Percentiles rank a stretch among this genome's conserved stretches.
phyloP scores from a whole-genome alignment of 1,140 invertebrate genomes.

The Yoshiicerus persimilis region DNA sequence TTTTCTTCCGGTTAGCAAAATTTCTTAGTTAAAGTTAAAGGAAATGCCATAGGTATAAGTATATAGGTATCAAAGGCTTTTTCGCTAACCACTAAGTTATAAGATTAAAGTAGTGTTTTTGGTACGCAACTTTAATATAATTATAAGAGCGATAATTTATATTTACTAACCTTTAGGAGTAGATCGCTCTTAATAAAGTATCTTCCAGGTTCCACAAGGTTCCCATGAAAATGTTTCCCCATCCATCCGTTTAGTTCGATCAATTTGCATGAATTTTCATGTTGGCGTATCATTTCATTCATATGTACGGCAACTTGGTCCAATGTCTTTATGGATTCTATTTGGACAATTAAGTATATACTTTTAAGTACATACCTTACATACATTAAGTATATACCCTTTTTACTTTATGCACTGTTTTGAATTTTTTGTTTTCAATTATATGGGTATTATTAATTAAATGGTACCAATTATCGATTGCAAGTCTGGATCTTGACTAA shows the following conservation, averaged over 20 bases:
- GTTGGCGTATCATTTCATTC: conserved; percentile 47
- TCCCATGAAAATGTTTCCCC: conserved; percentile 35
- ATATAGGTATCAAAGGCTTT: too few relatives aligned
- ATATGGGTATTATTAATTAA: not conserved
- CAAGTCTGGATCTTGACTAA: not conserved
- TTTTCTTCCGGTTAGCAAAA: too few relatives aligned
- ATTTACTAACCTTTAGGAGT: conserved; percentile 7
- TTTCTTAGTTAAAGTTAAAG: too few relatives aligned
- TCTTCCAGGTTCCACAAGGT: conserved; percentile 43
- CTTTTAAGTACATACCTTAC: too few relatives aligned
- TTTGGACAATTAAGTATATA: not conserved
- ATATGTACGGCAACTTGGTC: conserved; percentile 46
- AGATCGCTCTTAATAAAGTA: conserved; percentile 36
- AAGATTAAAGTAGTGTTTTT: too few relatives aligned
- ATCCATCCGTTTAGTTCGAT: conserved; percentile 39
- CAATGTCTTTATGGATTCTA: conserved; percentile 40
- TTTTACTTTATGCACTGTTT: not conserved
- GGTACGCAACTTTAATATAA: too few relatives aligned
- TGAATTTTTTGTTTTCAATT: too few relatives aligned
- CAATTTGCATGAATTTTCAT: conserved; percentile 45
- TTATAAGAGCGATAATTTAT: too few relatives aligned
- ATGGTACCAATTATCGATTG: conserved; percentile 5
- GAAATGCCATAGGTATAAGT: too few relatives aligned
- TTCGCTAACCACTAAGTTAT: too few relatives aligned
- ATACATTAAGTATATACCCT: not conserved